A percentile compares a stretch with the other conserved stretches of the same genome.
Evolutionary conservation across 2,888 invertebrate genomes (phyloP).

Genomic region (Nephrocerus scutellatus): DNA sequence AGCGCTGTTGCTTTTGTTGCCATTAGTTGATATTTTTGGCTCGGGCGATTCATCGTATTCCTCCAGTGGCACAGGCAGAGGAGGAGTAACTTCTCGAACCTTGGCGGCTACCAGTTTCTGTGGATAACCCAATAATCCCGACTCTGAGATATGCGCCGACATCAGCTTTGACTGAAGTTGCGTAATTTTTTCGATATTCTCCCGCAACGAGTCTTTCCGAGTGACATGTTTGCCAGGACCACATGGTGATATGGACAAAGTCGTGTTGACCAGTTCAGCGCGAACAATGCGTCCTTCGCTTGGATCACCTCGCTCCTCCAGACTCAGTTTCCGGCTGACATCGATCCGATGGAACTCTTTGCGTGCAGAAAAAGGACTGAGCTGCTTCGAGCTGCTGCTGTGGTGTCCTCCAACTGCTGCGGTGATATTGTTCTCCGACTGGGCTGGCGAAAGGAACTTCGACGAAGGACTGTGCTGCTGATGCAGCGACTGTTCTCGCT

Average conservation of each 20-base stretch:
- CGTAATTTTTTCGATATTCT: slow-evolving; percentile 47
- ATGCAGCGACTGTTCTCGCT: slow-evolving; percentile 11
- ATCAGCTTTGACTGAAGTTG: slow-evolving; percentile 46
- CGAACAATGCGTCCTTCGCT: slow-evolving; percentile 38
- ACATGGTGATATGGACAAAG: slow-evolving; percentile 24
- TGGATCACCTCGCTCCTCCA: slow-evolving; percentile 25
- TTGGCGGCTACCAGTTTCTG: slow-evolving; percentile 17
- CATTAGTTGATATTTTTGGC: slow-evolving; percentile 1
- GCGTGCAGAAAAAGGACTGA: slow-evolving; percentile 21
- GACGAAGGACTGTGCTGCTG: slow-evolving; percentile 7
- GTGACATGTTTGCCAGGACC: slow-evolving; percentile 30
- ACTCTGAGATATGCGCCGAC: slow-evolving; percentile 44
- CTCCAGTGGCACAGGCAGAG: slow-evolving; percentile 8
- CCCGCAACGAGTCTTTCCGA: slow-evolving; percentile 44
- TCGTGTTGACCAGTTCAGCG: slow-evolving; percentile 44
- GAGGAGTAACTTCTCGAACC: slow-evolving; percentile 11
- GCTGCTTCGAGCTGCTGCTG: slow-evolving; percentile 16
- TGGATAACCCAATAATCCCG: slow-evolving; percentile 24
- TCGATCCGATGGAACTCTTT: slow-evolving; percentile 29
- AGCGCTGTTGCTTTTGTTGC: slow-evolving; percentile 1
- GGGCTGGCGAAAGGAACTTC: slow-evolving; percentile 39
- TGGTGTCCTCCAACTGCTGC: slow-evolving; percentile 4
- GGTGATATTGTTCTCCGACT: slow-evolving; percentile 44
- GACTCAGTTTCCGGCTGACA: slow-evolving; percentile 25
- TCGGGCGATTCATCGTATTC: slow-evolving; percentile 6